These are phyloP conservation scores for Maniola hyperantus DNA, from an alignment of 2,888 invertebrate species.

Conservation along the genomic window DNA sequence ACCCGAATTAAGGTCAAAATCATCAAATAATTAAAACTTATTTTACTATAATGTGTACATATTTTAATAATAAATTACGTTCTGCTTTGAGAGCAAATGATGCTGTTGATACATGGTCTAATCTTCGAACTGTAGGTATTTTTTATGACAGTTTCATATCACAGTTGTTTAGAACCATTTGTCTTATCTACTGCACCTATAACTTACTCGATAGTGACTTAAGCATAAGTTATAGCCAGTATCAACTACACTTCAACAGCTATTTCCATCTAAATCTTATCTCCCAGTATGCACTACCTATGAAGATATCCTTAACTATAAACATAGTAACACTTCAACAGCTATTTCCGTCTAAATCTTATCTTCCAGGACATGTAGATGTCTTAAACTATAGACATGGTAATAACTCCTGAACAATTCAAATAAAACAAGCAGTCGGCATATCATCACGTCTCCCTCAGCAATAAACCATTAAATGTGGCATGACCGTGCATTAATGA, in stretches of 20 bases:
- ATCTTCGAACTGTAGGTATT: too few relatives aligned
- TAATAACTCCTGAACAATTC: constrained; percentile 16
- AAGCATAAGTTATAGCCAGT: background rate
- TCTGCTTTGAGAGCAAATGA: too few relatives aligned
- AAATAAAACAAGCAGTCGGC: constrained; percentile 21
- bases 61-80: too few relatives aligned
- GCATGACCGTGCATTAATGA: constrained; percentile 72
- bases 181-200: background rate
- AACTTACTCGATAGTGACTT: background rate
- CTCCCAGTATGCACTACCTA: background rate
- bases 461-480: constrained; percentile 35
- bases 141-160: too few relatives aligned
- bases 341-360: background rate
- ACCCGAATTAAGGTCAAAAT: too few relatives aligned
- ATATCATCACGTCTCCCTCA: constrained; percentile 27
- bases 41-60: too few relatives aligned
- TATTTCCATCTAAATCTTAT: background rate
- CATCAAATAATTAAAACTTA: too few relatives aligned
- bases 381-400: constrained; percentile 13
- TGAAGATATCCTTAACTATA: constrained; percentile 2
- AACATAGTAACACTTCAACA: constrained; percentile 2
- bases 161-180: background rate
- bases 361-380: background rate
- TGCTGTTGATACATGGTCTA: too few relatives aligned
- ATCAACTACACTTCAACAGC: constrained; percentile 1